Percentiles rank a stretch among this genome's conserved stretches.
Evolutionary conservation across 1,140 invertebrate genomes (phyloP).

Genomic region (Aphelenchoides fujianensis): DNA sequence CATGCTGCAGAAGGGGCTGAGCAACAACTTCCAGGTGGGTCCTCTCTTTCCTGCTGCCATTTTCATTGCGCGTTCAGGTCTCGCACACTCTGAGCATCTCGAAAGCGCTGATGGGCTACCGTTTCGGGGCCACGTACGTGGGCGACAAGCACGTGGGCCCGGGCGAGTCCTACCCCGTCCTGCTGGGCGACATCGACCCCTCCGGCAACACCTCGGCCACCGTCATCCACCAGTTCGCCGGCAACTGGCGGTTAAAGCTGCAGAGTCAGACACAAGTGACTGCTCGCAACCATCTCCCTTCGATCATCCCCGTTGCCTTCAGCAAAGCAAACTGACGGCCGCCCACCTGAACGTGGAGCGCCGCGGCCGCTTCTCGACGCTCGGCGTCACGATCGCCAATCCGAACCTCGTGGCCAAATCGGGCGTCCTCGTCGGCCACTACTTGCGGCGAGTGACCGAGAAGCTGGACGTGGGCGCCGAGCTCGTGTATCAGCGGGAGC

Average conservation of each 20-base stretch:
- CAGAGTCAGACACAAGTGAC: slow-evolving; percentile 75
- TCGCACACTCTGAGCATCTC: slow-evolving; percentile 83
- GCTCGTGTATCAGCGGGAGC: slow-evolving; percentile 81
- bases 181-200: slow-evolving; percentile 93
- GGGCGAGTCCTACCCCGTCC: slow-evolving; percentile 74
- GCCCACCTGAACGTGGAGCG: slow-evolving; percentile 84
- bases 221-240: slow-evolving; percentile 82
- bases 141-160: slow-evolving; percentile 71
- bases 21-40: slow-evolving; percentile 90
- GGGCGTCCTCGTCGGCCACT: slow-evolving; percentile 77
- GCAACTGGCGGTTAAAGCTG: slow-evolving; percentile 77
- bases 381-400: slow-evolving; percentile 82
- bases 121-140: slow-evolving; percentile 94
- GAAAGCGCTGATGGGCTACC: slow-evolving; percentile 80
- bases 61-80: slow-evolving; percentile 43
- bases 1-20: slow-evolving; percentile 92
- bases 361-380: slow-evolving; percentile 78
- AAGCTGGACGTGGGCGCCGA: slow-evolving; percentile 83
- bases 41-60: background rate
- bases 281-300: too few species aligned
- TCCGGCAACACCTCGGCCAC: slow-evolving; percentile 93
- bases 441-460: slow-evolving; percentile 80
- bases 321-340: slow-evolving; percentile 80
- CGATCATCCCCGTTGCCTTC: too few species aligned
- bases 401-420: slow-evolving; percentile 80